phyloP scores from a whole-genome alignment of 1,140 invertebrate genomes.

The Platorchestia sp. region DNA sequence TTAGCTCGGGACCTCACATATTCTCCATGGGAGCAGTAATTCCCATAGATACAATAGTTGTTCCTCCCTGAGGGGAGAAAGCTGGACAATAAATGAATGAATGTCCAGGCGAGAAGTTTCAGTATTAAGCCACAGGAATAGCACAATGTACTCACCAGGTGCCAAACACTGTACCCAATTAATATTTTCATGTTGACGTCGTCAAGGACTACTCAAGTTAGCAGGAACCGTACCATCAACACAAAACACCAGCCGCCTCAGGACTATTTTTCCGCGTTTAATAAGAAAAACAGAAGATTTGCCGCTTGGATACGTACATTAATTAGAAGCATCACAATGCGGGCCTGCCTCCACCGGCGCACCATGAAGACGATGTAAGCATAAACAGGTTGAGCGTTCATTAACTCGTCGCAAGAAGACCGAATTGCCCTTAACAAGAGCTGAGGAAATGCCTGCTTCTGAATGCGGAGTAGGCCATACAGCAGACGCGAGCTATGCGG shows the following conservation, averaged over 20 bases:
- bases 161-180: not conserved
- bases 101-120: not conserved
- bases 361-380: not conserved
- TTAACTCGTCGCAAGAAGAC: not conserved
- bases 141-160: not conserved
- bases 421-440: not conserved
- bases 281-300: not conserved
- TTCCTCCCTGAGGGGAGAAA: too few species aligned
- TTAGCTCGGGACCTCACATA: too few species aligned
- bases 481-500: not conserved
- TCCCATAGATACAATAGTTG: too few species aligned
- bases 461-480: not conserved
- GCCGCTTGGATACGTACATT: not conserved
- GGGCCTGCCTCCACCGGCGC: not conserved
- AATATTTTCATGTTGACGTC: not conserved
- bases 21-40: too few species aligned
- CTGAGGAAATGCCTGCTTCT: not conserved
- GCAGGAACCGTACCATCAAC: not conserved
- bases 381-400: not conserved
- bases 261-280: not conserved
- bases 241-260: not conserved
- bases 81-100: not conserved
- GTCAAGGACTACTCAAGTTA: not conserved
- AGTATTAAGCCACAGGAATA: not conserved
- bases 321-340: not conserved